Evolutionary conservation across 2,888 invertebrate genomes (phyloP).

Genomic region (Cosmia pyralina): DNA sequence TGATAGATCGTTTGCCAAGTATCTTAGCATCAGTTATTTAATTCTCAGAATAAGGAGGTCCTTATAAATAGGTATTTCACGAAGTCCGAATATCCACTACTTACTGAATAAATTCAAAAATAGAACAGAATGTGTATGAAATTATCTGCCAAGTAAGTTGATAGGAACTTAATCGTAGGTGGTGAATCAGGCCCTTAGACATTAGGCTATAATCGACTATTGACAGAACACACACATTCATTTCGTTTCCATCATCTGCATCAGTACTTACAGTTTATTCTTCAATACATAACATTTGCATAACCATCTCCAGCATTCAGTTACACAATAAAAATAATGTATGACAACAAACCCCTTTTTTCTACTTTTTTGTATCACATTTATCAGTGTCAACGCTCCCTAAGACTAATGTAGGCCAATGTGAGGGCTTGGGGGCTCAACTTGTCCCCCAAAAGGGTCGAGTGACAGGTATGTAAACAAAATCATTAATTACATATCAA

Average conservation of each 20-base stretch:
- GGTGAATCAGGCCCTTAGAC: no score
- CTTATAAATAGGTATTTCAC: no score
- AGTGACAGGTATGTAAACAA: conserved; percentile 53
- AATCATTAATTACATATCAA: conserved; percentile 60
- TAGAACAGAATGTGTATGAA: no score
- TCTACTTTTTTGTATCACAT: conserved; percentile 52
- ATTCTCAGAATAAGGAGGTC: not conserved
- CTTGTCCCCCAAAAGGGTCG: conserved; percentile 47
- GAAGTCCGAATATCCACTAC: no score
- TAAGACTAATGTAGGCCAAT: conserved; percentile 52
- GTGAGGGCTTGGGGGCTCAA: conserved; percentile 37
- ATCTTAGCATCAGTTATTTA: not conserved
- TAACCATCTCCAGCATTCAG: not conserved
- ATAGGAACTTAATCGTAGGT: no score
- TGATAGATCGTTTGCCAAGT: not conserved
- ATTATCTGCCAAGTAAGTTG: no score
- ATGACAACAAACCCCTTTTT: conserved; percentile 21
- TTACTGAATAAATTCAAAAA: no score
- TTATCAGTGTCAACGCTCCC: conserved; percentile 59
- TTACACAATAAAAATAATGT: conserved; percentile 24
- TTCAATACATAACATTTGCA: conserved; percentile 15
- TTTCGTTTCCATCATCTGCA: no score
- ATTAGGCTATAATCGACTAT: not conserved
- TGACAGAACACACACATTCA: not conserved
- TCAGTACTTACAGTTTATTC: no score